phyloP scores from a whole-genome alignment of 1,140 invertebrate genomes.

The Hycleus cichorii region DNA sequence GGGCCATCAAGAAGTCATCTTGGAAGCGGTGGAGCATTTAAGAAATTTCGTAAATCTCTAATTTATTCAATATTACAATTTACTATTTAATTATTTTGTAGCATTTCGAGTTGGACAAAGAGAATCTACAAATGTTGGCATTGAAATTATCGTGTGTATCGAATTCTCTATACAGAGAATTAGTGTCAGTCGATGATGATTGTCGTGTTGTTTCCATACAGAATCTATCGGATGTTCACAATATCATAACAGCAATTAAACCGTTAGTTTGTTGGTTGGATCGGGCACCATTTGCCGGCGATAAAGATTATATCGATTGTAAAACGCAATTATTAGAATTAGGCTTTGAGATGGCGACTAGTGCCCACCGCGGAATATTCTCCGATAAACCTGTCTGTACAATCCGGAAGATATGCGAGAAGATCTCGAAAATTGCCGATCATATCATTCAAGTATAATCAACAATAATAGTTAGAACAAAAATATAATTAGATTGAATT shows the following conservation, averaged over 20 bases:
- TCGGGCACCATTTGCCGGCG: constrained; percentile 61
- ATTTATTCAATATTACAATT: background rate
- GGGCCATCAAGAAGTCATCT: constrained; percentile 86
- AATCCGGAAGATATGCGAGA: constrained; percentile 61
- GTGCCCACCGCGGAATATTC: constrained; percentile 78
- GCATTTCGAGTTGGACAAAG: constrained; percentile 84
- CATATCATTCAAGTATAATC: constrained; percentile 65
- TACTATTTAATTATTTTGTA: constrained; percentile 40
- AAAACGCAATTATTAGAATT: constrained; percentile 67
- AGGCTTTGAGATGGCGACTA: constrained; percentile 77
- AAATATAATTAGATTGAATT: constrained; percentile 4
- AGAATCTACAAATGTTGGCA: constrained; percentile 84
- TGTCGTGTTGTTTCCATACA: constrained; percentile 67
- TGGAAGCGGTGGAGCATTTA: constrained; percentile 84
- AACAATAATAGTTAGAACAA: background rate
- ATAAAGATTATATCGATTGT: constrained; percentile 59
- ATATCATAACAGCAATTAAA: constrained; percentile 76
- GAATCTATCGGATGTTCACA: constrained; percentile 74
- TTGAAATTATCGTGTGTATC: constrained; percentile 77
- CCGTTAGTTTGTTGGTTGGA: constrained; percentile 82
- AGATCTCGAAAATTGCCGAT: constrained; percentile 71
- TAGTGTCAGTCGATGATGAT: constrained; percentile 53
- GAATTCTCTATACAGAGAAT: constrained; percentile 67
- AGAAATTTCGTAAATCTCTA: constrained; percentile 65
- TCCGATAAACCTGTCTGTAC: constrained; percentile 70